Percentiles rank a stretch among this genome's conserved stretches.
Evolutionary conservation across 64 coral and sea anemone genomes (phyloP).

Genomic region (Actinia equina): DNA sequence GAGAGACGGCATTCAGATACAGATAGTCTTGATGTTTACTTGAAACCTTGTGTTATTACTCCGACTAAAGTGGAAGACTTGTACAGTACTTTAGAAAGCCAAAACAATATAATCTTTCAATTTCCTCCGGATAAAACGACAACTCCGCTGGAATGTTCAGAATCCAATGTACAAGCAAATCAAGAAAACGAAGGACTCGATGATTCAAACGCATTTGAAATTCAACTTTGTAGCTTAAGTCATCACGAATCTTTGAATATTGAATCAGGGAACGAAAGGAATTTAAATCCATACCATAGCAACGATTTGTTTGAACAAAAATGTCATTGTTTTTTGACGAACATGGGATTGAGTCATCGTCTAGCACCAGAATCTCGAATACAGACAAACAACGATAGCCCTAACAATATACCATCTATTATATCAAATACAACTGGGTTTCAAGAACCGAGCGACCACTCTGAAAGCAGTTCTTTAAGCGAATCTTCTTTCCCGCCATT

Average conservation of each 20-base stretch:
- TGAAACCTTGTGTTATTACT: constrained; percentile 55
- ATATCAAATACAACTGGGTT: neutral
- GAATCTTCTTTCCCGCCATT: neutral
- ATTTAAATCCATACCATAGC: neutral
- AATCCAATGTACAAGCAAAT: neutral
- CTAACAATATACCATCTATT: neutral
- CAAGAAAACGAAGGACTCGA: neutral
- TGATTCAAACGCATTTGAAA: neutral
- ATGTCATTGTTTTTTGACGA: neutral
- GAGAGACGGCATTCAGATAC: constrained; percentile 26
- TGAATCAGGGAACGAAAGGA: neutral
- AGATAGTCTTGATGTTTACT: constrained; percentile 57
- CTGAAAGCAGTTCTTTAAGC: neutral
- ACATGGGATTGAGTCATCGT: neutral
- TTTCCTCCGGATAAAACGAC: neutral
- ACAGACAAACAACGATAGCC: neutral
- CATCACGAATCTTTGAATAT: neutral
- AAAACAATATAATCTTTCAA: constrained; percentile 28
- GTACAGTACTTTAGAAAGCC: constrained; percentile 52
- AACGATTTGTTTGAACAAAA: neutral
- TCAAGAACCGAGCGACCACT: neutral
- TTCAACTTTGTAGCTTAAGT: neutral
- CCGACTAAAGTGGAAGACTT: constrained; percentile 52
- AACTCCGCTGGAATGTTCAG: neutral
- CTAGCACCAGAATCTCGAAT: neutral